Conservation (phyloP, 1,140 invertebrate genomes). For the Sweltsa coloradensis region DNA sequence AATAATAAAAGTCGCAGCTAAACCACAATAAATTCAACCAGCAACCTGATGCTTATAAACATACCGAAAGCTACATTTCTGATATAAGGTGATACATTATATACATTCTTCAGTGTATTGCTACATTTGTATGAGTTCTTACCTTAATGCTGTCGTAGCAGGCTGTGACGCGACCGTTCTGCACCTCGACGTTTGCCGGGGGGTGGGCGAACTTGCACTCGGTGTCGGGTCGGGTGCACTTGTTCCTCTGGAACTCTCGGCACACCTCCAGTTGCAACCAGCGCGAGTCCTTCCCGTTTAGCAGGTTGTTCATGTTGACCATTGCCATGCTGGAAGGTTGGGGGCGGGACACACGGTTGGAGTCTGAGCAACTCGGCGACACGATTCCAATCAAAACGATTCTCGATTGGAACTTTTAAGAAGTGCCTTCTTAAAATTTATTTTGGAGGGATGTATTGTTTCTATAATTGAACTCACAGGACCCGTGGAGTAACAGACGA, state of each 20-base stretch:
- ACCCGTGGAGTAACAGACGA: conserved; percentile 6
- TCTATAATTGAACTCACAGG: conserved; percentile 7
- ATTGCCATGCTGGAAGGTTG: conserved; percentile 62
- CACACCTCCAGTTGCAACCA: conserved; percentile 99
- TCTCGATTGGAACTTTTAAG: too few relatives aligned
- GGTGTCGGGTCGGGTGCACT: conserved; percentile 95
- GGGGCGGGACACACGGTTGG: not conserved
- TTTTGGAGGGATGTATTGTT: conserved; percentile 11
- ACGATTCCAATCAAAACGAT: too few relatives aligned
- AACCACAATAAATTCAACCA: too few relatives aligned
- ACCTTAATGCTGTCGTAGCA: conserved; percentile 99
- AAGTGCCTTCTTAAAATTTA: too few relatives aligned
- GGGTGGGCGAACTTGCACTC: conserved; percentile 99
- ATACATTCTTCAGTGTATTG: too few relatives aligned
- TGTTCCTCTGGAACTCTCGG: conserved; percentile 98
- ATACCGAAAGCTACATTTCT: too few relatives aligned
- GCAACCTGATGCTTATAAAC: too few relatives aligned
- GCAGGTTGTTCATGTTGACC: conserved; percentile 93
- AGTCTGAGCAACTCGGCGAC: conserved; percentile 8
- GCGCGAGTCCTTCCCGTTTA: conserved; percentile 97
- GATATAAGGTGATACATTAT: too few relatives aligned
- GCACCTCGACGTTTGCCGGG: conserved; percentile 96
- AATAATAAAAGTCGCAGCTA: too few relatives aligned
- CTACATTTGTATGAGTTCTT: conserved; percentile 34
- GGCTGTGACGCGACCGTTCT: conserved; percentile 98